Evolutionary conservation across 2,113 vertebrate genomes (phyloP).

Genomic region (Brevimyrus niger): DNA sequence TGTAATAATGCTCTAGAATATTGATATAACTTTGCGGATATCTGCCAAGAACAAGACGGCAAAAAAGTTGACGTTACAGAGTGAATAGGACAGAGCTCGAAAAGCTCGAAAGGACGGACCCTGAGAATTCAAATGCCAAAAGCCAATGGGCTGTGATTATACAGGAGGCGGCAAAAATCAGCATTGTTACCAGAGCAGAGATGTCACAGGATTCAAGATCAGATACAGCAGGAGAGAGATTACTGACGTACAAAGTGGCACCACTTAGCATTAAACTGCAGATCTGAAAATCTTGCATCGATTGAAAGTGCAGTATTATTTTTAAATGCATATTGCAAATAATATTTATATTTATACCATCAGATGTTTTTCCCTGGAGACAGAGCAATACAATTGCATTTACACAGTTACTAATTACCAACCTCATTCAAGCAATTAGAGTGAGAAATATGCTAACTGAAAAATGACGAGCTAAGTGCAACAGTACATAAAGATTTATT

Average conservation of each 20-base stretch:
- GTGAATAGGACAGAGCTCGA: background rate
- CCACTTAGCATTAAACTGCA: background rate
- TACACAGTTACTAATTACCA: background rate
- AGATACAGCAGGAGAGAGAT: background rate
- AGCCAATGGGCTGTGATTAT: background rate
- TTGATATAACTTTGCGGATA: background rate
- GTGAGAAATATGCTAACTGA: background rate
- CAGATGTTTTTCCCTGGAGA: background rate
- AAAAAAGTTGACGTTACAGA: background rate
- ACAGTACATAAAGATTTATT: background rate
- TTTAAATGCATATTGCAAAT: background rate
- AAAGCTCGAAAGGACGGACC: background rate
- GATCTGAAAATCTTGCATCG: background rate
- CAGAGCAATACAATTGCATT: background rate
- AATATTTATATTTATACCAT: background rate
- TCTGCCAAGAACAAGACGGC: background rate
- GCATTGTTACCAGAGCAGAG: background rate
- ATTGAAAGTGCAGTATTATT: background rate
- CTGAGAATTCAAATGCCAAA: background rate
- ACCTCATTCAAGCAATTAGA: background rate
- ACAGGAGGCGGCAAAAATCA: background rate
- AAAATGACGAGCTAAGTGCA: background rate
- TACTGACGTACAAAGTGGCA: background rate
- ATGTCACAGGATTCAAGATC: background rate
- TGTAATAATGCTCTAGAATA: background rate